Percentiles rank a stretch among this genome's conserved stretches.
phyloP scores from a whole-genome alignment of 2,888 invertebrate genomes.

The Harmothoe impar region DNA sequence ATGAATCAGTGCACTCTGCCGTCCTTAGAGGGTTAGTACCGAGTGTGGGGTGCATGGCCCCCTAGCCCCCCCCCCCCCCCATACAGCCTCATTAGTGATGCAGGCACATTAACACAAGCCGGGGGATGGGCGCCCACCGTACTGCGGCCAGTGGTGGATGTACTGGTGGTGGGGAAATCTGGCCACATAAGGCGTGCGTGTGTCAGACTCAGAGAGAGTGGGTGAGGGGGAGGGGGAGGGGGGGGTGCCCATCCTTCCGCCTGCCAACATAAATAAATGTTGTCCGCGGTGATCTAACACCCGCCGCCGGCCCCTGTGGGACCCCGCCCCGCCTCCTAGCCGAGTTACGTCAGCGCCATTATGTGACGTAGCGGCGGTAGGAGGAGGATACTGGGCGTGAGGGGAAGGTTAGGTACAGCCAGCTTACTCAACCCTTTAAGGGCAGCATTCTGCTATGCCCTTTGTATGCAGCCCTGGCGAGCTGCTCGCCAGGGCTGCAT shows the following conservation, averaged over 20 bases:
- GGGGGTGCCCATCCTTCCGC: neutral
- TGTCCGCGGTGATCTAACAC: neutral
- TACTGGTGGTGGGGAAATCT: neutral
- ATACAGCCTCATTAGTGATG: neutral
- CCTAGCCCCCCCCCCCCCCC: too few relatives aligned
- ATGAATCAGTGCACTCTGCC: neutral
- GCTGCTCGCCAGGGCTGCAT: too few relatives aligned
- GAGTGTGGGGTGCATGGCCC: too few relatives aligned
- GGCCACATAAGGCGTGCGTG: too few relatives aligned
- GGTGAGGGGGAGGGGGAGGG: neutral
- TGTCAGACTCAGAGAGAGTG: neutral
- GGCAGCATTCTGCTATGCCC: too few relatives aligned
- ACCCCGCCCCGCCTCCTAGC: neutral
- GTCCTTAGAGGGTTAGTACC: neutral
- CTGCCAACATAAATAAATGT: conserved; percentile 23
- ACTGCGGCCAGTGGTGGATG: too few relatives aligned
- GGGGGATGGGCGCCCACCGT: neutral
- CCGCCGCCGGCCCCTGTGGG: neutral
- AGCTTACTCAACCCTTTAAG: too few relatives aligned
- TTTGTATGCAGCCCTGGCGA: too few relatives aligned
- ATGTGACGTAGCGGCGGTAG: neutral
- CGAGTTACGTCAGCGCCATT: neutral
- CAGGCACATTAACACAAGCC: neutral
- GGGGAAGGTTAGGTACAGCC: neutral
- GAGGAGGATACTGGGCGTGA: neutral